Conservation (phyloP, 2,888 invertebrate genomes). For the Cheilosia vernalis region DNA sequence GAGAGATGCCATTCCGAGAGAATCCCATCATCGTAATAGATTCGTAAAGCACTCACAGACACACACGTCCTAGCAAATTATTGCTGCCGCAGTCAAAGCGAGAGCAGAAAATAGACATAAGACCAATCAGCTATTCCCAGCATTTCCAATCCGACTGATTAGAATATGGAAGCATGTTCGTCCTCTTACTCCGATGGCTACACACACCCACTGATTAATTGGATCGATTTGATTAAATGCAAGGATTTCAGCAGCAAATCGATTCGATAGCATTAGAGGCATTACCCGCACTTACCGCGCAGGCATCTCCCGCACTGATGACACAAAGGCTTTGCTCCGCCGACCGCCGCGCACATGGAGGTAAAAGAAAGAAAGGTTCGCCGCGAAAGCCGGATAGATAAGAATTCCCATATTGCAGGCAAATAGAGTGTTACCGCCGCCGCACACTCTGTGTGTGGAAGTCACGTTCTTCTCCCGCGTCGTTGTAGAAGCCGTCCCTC, state of each 20-base stretch:
- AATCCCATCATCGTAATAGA: conserved; percentile 56
- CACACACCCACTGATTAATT: conserved; percentile 56
- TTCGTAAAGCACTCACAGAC: conserved; percentile 31
- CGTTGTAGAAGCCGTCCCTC: background rate
- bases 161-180: conserved; percentile 31
- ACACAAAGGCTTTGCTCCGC: conserved; percentile 24
- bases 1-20: conserved; percentile 31
- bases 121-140: conserved; percentile 65
- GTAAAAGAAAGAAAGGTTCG: conserved; percentile 2
- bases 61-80: conserved; percentile 50
- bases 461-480: conserved; percentile 3
- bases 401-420: conserved; percentile 56
- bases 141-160: conserved; percentile 70
- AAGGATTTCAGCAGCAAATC: conserved; percentile 51
- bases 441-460: background rate
- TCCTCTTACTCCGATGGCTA: conserved; percentile 2
- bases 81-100: conserved; percentile 40
- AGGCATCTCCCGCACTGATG: conserved; percentile 10
- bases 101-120: conserved; percentile 41
- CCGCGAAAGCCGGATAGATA: conserved; percentile 23
- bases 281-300: too few species aligned
- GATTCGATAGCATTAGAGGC: conserved; percentile 28
- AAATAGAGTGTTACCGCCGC: conserved; percentile 32
- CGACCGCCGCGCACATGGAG: conserved; percentile 10
- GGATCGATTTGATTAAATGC: conserved; percentile 72